Percentiles rank a stretch among this genome's conserved stretches.
phyloP scores from a whole-genome alignment of 2,113 vertebrate genomes.

The Vicugna pacos region DNA sequence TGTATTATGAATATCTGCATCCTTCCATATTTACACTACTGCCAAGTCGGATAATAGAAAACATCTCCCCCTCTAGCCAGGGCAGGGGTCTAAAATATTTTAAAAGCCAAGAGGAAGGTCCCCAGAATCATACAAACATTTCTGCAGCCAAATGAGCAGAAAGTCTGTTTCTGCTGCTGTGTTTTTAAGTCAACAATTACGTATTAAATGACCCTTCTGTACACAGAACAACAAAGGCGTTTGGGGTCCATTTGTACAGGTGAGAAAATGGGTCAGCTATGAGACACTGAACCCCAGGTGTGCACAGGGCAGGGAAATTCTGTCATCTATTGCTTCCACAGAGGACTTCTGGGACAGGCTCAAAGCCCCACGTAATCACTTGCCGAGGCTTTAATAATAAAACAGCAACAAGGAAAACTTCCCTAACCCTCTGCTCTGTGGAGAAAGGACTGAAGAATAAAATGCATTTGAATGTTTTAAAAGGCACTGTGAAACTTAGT shows the following conservation, averaged over 20 bases:
- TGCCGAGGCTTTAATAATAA: conserved; percentile 56
- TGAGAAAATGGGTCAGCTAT: conserved; percentile 72
- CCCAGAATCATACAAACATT: conserved; percentile 5
- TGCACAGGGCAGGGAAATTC: conserved; percentile 51
- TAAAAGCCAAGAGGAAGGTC: conserved; percentile 25
- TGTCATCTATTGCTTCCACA: neutral
- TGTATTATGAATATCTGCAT: neutral
- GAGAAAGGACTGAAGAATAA: conserved; percentile 46
- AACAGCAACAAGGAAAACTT: conserved; percentile 60
- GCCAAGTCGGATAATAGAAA: neutral
- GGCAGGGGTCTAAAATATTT: conserved; percentile 20
- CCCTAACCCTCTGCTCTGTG: conserved; percentile 4
- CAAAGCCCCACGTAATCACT: conserved; percentile 2
- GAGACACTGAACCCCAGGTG: conserved; percentile 57
- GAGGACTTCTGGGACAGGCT: conserved; percentile 26
- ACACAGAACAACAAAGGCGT: conserved; percentile 50
- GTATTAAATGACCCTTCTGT: conserved; percentile 31
- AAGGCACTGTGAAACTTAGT: conserved; percentile 10
- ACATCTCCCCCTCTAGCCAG: neutral
- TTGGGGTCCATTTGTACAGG: conserved; percentile 49
- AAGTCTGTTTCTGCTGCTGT: conserved; percentile 7
- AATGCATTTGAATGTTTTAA: conserved; percentile 26
- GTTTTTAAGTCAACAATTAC: conserved; percentile 62
- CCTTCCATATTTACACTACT: neutral
- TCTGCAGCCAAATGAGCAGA: conserved; percentile 49